phyloP scores from a whole-genome alignment of 1,140 invertebrate genomes.

The Mamestra configurata region DNA sequence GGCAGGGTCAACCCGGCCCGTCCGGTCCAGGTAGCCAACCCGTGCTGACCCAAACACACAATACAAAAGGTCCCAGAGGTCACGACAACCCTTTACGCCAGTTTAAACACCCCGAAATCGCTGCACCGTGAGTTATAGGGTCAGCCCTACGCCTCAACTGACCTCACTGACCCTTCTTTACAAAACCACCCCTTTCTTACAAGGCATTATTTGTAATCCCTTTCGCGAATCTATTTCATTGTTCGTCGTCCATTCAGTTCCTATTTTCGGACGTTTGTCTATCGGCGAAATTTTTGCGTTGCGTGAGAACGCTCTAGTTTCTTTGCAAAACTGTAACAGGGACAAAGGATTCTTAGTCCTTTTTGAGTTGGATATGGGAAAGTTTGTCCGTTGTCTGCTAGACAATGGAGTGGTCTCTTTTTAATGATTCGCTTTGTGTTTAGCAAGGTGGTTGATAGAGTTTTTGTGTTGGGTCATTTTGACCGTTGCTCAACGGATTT shows the following conservation, averaged over 20 bases:
- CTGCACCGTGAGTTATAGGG: constrained; percentile 84
- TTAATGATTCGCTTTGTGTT: constrained; percentile 85
- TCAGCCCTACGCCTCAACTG: constrained; percentile 76
- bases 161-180: constrained; percentile 82
- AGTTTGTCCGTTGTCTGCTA: constrained; percentile 73
- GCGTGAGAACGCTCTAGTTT: constrained; percentile 86
- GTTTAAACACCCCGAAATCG: constrained; percentile 82
- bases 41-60: constrained; percentile 76
- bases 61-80: constrained; percentile 64
- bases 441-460: constrained; percentile 72
- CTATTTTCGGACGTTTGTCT: constrained; percentile 72
- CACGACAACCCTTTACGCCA: constrained; percentile 82
- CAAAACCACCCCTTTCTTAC: constrained; percentile 84
- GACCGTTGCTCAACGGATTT: constrained; percentile 85
- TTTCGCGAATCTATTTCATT: constrained; percentile 86
- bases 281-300: constrained; percentile 82
- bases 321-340: constrained; percentile 85
- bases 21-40: constrained; percentile 80
- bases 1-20: constrained; percentile 73
- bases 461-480: constrained; percentile 72
- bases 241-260: constrained; percentile 74
- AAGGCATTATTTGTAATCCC: constrained; percentile 86
- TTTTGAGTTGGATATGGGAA: constrained; percentile 74
- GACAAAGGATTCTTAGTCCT: constrained; percentile 68
- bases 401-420: constrained; percentile 85